Conservation (phyloP, 2,113 vertebrate species). For the Silurus asotus region DNA sequence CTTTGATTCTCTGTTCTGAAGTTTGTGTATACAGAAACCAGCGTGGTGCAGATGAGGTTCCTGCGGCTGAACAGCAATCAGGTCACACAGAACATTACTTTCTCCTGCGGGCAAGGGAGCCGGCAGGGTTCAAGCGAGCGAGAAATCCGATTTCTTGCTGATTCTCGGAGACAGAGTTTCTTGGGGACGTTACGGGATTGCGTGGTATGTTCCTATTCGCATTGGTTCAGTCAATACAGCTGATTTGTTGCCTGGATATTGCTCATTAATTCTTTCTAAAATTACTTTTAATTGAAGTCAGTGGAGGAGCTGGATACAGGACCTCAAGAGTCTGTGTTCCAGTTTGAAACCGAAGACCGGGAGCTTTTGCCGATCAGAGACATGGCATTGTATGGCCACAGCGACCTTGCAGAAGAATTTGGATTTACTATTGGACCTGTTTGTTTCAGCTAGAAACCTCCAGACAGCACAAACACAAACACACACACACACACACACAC, state of each 20-base stretch:
- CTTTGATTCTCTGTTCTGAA: constrained; percentile 46
- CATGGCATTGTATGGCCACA: constrained; percentile 75
- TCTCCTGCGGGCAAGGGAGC: constrained; percentile 66
- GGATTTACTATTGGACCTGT: constrained; percentile 81
- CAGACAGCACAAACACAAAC: not conserved
- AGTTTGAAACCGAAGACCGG: constrained; percentile 76
- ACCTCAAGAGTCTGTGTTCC: constrained; percentile 71
- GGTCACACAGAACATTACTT: constrained; percentile 73
- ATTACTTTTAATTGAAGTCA: constrained; percentile 45
- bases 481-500: not conserved
- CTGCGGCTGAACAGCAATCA: constrained; percentile 75
- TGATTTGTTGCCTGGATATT: not conserved
- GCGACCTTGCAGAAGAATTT: constrained; percentile 70
- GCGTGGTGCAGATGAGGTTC: constrained; percentile 80
- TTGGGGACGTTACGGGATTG: constrained; percentile 71
- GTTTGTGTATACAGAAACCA: constrained; percentile 74
- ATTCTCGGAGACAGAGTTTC: constrained; percentile 74
- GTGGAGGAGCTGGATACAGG: constrained; percentile 61
- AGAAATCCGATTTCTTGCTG: constrained; percentile 75
- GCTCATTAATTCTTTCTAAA: not conserved
- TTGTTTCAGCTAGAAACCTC: constrained; percentile 76
- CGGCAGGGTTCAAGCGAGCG: constrained; percentile 50
- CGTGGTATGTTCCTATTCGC: constrained; percentile 61
- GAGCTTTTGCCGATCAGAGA: constrained; percentile 79
- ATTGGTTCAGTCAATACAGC: not conserved